Conservation (phyloP, 2,888 invertebrate species). For the Caenorhabditis uteleia region DNA sequence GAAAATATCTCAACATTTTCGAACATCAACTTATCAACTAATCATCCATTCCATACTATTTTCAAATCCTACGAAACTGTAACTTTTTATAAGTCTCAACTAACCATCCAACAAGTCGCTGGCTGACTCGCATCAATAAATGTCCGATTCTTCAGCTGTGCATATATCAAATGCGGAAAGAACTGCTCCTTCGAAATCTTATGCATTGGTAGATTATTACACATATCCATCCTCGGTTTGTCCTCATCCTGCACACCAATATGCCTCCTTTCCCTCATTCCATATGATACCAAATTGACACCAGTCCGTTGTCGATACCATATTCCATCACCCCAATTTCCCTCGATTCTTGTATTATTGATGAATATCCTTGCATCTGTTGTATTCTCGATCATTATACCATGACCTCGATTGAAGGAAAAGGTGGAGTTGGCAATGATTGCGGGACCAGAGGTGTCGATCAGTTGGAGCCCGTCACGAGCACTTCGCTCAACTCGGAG, state of each 20-base stretch:
- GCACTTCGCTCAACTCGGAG: constrained; percentile 86
- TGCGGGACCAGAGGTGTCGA: constrained; percentile 81
- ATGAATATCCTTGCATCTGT: constrained; percentile 80
- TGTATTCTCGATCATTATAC: constrained; percentile 63
- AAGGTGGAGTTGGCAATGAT: constrained; percentile 83
- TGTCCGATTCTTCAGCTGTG: constrained; percentile 60
- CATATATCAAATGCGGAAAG: constrained; percentile 65
- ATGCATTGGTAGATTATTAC: constrained; percentile 56
- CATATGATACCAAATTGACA: constrained; percentile 38
- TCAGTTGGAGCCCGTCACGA: constrained; percentile 89
- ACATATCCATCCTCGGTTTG: constrained; percentile 62
- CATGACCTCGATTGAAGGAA: constrained; percentile 79
- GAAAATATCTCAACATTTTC: no score
- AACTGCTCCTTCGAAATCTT: constrained; percentile 43
- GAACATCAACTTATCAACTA: no score
- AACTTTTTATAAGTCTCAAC: neutral
- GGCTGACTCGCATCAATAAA: constrained; percentile 55
- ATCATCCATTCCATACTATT: no score
- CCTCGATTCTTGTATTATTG: constrained; percentile 80
- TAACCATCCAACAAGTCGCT: constrained; percentile 63
- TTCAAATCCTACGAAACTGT: no score
- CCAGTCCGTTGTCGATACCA: constrained; percentile 75
- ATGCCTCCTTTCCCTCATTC: constrained; percentile 42
- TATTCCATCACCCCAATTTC: constrained; percentile 89
- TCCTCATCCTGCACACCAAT: constrained; percentile 53